Evolutionary conservation across 2,888 invertebrate species (phyloP).

Genomic region (Zelleria hepariella): DNA sequence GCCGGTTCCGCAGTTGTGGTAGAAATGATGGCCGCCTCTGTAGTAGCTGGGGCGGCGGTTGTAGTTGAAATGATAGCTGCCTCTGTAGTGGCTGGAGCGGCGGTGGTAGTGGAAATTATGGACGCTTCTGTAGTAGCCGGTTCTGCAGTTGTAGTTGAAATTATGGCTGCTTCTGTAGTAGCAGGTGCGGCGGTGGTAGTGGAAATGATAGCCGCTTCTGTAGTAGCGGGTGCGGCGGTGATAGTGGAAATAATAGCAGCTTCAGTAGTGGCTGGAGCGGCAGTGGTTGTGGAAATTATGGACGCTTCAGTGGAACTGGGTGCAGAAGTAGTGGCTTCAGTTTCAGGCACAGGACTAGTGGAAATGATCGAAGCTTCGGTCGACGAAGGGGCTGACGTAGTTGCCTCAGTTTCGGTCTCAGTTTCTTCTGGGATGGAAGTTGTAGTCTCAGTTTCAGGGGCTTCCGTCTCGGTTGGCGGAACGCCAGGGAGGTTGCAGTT

Average conservation of each 20-base stretch:
- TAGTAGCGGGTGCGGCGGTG: not conserved
- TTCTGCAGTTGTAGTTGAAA: not conserved
- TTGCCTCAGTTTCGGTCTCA: not conserved
- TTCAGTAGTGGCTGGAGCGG: no score
- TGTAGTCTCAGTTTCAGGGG: not conserved
- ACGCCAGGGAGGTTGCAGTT: slow-evolving; percentile 29
- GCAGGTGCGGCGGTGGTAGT: not conserved
- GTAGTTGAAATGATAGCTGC: not conserved
- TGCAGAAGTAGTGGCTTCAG: slow-evolving; percentile 2
- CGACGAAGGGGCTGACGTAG: not conserved
- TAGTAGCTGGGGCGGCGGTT: not conserved
- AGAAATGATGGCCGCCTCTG: not conserved
- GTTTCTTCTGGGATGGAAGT: not conserved
- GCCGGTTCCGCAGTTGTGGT: not conserved
- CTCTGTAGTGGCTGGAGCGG: not conserved
- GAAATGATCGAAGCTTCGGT: not conserved
- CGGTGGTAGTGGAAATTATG: not conserved
- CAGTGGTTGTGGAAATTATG: not conserved
- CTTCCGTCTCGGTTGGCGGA: not conserved
- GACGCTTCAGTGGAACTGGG: not conserved
- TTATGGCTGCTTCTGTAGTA: not conserved
- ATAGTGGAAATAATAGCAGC: not conserved
- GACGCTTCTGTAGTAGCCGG: not conserved
- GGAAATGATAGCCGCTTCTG: not conserved
- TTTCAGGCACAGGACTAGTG: not conserved